A percentile compares a stretch with the other conserved stretches of the same genome.
phyloP scores from a whole-genome alignment of 2,113 vertebrate species.

The Lamprotornis superbus region DNA sequence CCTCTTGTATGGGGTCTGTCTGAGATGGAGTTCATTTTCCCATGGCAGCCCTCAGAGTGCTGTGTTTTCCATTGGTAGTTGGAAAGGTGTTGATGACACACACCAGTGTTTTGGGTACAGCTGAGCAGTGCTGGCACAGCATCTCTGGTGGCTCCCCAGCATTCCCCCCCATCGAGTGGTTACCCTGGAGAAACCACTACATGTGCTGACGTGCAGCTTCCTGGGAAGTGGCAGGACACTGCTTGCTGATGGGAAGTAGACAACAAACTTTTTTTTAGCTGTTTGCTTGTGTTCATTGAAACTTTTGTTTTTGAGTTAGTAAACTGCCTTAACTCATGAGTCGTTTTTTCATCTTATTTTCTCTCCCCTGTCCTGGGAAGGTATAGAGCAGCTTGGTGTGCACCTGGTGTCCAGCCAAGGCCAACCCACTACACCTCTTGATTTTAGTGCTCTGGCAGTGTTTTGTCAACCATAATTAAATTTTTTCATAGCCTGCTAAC shows the following conservation, averaged over 20 bases:
- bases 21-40: neutral
- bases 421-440: neutral
- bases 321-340: neutral
- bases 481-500: neutral
- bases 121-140: neutral
- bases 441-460: neutral
- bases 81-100: neutral
- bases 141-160: neutral
- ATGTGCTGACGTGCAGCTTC: neutral
- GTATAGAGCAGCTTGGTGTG: neutral
- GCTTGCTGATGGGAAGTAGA: neutral
- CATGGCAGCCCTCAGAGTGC: neutral
- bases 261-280: neutral
- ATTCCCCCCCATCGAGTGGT: neutral
- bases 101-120: neutral
- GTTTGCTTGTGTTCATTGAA: neutral
- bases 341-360: neutral
- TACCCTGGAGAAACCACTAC: neutral
- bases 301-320: neutral
- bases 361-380: neutral
- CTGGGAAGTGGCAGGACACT: neutral
- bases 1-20: neutral
- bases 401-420: neutral
- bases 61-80: neutral
- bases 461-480: neutral